Conservation (phyloP, 2,113 vertebrate species). For the Mionectes macconnelli region DNA sequence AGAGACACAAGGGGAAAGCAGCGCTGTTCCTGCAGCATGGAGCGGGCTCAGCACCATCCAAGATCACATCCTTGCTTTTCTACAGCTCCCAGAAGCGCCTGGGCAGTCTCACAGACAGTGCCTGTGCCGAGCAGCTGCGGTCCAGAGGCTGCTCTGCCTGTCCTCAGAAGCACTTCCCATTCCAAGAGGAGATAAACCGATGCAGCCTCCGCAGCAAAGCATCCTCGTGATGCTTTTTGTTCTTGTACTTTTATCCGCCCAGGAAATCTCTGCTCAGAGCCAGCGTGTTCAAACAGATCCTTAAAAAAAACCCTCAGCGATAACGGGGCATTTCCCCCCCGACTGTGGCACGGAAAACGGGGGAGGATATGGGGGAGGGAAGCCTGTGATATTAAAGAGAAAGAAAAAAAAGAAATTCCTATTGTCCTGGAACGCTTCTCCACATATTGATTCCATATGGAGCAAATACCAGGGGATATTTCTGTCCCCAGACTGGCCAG, state of each 20-base stretch:
- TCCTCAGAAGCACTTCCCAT: slow-evolving; percentile 61
- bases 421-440: slow-evolving; percentile 30
- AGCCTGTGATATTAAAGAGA: slow-evolving; percentile 24
- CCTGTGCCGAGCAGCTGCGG: slow-evolving; percentile 9
- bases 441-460: slow-evolving; percentile 46
- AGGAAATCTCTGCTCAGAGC: slow-evolving; percentile 64
- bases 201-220: slow-evolving; percentile 39
- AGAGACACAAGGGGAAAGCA: background rate
- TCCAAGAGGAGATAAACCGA: slow-evolving; percentile 46
- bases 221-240: slow-evolving; percentile 61
- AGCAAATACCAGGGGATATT: background rate
- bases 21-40: background rate
- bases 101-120: background rate
- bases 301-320: background rate
- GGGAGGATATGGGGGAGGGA: slow-evolving; percentile 31
- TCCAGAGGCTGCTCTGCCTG: slow-evolving; percentile 36
- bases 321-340: slow-evolving; percentile 14
- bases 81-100: background rate
- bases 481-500: slow-evolving; percentile 12
- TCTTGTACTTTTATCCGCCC: slow-evolving; percentile 59
- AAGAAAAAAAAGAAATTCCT: background rate
- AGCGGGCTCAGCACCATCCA: background rate
- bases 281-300: slow-evolving; percentile 46
- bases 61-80: background rate
- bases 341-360: slow-evolving; percentile 8